Percentiles rank a stretch among this genome's conserved stretches.
These are phyloP conservation scores for Erebia palarica DNA, from an alignment of 2,888 invertebrate species.

Conservation along the genomic window DNA sequence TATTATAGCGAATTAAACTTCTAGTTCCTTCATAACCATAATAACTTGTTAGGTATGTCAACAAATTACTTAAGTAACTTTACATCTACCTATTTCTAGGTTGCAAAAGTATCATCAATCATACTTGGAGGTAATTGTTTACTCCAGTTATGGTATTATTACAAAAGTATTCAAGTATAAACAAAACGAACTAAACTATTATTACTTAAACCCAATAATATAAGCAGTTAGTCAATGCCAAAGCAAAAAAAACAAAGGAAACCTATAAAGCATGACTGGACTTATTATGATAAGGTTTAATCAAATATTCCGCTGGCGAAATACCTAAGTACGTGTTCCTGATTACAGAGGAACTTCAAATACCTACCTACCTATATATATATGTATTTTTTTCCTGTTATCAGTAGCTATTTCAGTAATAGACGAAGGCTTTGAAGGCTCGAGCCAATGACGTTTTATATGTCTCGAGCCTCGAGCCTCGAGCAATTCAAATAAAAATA, in stretches of 20 bases:
- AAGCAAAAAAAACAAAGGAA: slow-evolving; percentile 29
- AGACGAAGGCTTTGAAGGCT: background rate
- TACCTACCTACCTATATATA: background rate
- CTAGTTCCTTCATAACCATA: no score
- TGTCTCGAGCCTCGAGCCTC: no score
- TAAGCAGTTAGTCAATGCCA: background rate
- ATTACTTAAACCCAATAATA: background rate
- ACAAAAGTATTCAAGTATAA: background rate
- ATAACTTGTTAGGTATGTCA: no score
- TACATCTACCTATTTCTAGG: no score
- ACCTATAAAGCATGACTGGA: slow-evolving; percentile 28
- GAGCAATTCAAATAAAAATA: no score
- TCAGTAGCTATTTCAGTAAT: background rate
- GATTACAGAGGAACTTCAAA: slow-evolving; percentile 16
- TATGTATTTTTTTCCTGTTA: slow-evolving; percentile 27
- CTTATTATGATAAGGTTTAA: slow-evolving; percentile 34
- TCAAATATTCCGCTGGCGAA: slow-evolving; percentile 35
- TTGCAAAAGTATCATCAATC: background rate
- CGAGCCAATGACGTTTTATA: no score
- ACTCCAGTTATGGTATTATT: background rate
- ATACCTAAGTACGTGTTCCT: slow-evolving; percentile 22
- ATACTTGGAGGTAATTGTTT: background rate
- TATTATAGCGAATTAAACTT: no score
- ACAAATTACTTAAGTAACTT: no score
- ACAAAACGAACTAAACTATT: background rate